Base-by-base conservation (phyloP, 1,140 invertebrate species). In the Triops cancriformis region DNA sequence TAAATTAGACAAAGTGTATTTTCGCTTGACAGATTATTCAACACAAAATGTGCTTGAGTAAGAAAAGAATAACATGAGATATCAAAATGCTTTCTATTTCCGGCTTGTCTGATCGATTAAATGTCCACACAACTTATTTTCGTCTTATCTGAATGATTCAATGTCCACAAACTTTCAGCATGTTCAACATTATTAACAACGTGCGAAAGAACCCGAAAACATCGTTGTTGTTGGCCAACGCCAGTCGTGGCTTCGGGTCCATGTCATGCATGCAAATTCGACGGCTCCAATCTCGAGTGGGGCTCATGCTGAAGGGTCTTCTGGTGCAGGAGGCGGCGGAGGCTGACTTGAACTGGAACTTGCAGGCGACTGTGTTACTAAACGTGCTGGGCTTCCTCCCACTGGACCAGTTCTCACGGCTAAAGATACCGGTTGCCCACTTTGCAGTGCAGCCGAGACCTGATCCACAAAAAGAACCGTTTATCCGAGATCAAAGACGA, bases 381-480 rank as follows among this genome's bases (percentile, higher is more conserved):
- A 23, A 23, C 51, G 51, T 18, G 51, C 51, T 14, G 51, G 51
- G 2, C 51, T 64, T 64, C 51, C 51, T 64, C 51, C 51, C 51
- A 64, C 51, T n/a, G 51, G 51, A 64, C 51, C 51, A 5, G 51
- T 76, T 42, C 45, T 76, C 27, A 78, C 41, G n/a, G 77, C 77
- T 28, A 80, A 73, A 23, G 80, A 76, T 10, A 82, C 79, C 14
- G 78, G 80, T 72, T 83, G 81, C 45, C 81, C 81, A 43, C 77
- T 78, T 77, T 83, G 83, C 12, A 83, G 78, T 3, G 82, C 82
- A 42, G 82, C 83, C 37, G 80, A 80, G 31, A 83, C 82, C 82
- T 82, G 72, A 23, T 41, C 11, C 18, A 45, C 41, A 37, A 37
- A 7, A 37, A 37, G 31, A 37, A 37, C 31, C 2, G 31, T 37